Base-by-base conservation (phyloP, 2,888 invertebrate species). In the Leptodirus hochenwartii region DNA sequence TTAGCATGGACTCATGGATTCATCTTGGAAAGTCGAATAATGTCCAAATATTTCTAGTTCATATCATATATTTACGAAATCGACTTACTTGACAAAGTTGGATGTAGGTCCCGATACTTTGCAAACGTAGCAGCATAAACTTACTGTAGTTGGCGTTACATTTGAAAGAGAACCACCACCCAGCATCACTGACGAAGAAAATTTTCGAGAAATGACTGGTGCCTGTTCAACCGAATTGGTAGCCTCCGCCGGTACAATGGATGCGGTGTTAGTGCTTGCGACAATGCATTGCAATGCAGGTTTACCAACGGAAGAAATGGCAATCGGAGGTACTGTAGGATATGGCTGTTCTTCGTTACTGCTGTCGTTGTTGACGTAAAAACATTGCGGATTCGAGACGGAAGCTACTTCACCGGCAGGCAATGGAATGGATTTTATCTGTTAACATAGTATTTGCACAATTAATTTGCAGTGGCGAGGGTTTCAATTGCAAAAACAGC, bases 391-490 rank as follows among this genome's bases (percentile, higher is more conserved):
- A 46, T 75, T 78, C n/a, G 62, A 58, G 34, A 58, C 58, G 1
- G 62, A 62, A 2, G 60, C 56, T 15, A 65, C 56, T 17, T 74
- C 72, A 2, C 82, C 81, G 32, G 77, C 79, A 11, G 78, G 79
- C 44, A 81, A 63, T 4, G 77, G 77, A 43, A 78, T 76, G 4
- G 78, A 74, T 50, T 78, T 78, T 36, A 79, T 75, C 76, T 77
- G 37, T 16, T 28, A n/a, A n/a, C n/a, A n/a, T n/a, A n/a, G n/a
- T n/a, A n/a, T n/a, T n/a, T n/a, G n/a, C n/a, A n/a, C n/a, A n/a
- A n/a, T n/a, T n/a, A n/a, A n/a, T n/a, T n/a, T n/a, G n/a, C n/a
- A n/a, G n/a, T n/a, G n/a, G n/a, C n/a, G n/a, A n/a, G n/a, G n/a
- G n/a, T n/a, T n/a, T n/a, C n/a, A n/a, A n/a, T n/a, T n/a, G n/a